Conservation (phyloP, 2,888 invertebrate species). For the Dyspetes luteomarginatus region DNA sequence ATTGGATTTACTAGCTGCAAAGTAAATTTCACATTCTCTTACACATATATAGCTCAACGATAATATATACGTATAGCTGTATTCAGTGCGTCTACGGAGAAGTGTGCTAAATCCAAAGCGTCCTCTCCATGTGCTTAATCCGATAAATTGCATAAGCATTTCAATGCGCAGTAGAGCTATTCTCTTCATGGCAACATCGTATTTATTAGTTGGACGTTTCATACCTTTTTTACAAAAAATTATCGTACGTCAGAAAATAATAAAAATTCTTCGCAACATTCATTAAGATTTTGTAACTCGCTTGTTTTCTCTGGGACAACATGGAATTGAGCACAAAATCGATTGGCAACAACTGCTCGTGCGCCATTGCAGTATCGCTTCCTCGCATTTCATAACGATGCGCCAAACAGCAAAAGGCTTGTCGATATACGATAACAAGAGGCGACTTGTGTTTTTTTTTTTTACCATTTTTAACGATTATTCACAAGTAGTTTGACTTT, state of each 20-base stretch:
- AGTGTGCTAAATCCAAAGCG: not conserved
- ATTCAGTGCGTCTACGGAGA: not conserved
- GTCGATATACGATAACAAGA: not conserved
- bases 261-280: no score
- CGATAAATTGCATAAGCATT: constrained; percentile 39
- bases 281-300: not conserved
- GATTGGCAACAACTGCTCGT: not conserved
- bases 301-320: not conserved
- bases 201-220: not conserved
- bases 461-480: no score
- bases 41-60: not conserved
- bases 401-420: constrained; percentile 1
- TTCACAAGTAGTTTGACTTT: no score
- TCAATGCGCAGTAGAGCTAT: not conserved
- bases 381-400: constrained; percentile 16
- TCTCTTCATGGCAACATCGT: not conserved
- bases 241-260: no score
- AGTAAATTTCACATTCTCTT: constrained; percentile 27
- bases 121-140: constrained; percentile 3
- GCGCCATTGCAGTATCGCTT: constrained; percentile 18
- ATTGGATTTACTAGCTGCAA: constrained; percentile 11
- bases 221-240: no score
- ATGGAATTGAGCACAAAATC: not conserved
- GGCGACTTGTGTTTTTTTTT: not conserved
- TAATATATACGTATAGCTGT: not conserved